Percentiles rank a stretch among this genome's conserved stretches.
These are phyloP conservation scores for Meles meles DNA, from an alignment of 2,113 vertebrate genomes.

Conservation along the genomic window DNA sequence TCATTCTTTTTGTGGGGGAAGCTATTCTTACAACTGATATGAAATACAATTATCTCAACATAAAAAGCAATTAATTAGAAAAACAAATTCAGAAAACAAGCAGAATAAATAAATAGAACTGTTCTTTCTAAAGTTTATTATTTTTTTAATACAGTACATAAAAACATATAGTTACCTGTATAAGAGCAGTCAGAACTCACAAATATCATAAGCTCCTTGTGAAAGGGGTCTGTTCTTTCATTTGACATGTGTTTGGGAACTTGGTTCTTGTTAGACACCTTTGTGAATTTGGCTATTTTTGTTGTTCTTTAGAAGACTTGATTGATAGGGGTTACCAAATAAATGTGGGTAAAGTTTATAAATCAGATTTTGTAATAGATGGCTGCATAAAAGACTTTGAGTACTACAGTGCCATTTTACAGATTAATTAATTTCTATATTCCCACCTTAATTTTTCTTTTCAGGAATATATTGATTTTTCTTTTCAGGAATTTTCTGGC, in stretches of 20 bases:
- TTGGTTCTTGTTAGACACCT: not conserved
- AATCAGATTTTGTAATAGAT: not conserved
- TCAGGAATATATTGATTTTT: not conserved
- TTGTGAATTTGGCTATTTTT: not conserved
- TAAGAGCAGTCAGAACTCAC: not conserved
- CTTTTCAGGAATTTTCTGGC: not conserved
- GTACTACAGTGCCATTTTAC: not conserved
- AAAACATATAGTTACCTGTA: not conserved
- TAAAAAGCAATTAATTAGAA: not conserved
- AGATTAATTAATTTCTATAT: not conserved
- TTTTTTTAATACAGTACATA: not conserved
- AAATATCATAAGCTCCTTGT: not conserved
- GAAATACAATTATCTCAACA: not conserved
- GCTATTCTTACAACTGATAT: not conserved
- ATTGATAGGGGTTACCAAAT: not conserved
- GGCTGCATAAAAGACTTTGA: not conserved
- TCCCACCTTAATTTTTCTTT: not conserved
- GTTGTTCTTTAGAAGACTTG: not conserved
- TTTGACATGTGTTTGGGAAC: not conserved
- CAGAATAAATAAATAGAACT: not conserved
- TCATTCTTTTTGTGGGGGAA: too few relatives aligned
- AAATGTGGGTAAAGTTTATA: not conserved
- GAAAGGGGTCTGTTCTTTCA: not conserved
- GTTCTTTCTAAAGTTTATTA: not conserved
- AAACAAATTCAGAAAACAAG: not conserved